Evolutionary conservation across 2,113 vertebrate genomes (phyloP).

Genomic region (Serranochromis macrocephalus): DNA sequence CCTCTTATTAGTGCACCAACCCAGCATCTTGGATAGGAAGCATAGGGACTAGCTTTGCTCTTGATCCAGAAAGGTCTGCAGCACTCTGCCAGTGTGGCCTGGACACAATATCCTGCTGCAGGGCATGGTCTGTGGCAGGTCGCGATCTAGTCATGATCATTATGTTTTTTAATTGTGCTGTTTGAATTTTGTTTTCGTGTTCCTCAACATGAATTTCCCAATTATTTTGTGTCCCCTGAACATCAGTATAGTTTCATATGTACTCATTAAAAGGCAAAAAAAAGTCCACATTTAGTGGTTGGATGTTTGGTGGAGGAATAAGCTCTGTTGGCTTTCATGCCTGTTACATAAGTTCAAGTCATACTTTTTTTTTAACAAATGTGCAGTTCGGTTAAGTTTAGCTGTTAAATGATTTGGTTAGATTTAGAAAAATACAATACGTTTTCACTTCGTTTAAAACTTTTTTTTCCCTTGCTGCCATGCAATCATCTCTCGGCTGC

Average conservation of each 20-base stretch:
- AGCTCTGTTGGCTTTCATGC: neutral
- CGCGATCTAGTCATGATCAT: neutral
- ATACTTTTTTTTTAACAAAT: rapidly evolving
- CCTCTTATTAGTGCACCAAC: neutral
- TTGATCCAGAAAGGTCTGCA: neutral
- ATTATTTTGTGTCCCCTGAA: neutral
- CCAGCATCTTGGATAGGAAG: neutral
- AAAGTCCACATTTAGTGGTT: neutral
- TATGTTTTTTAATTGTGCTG: neutral
- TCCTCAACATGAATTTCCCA: neutral
- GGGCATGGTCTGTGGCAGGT: neutral
- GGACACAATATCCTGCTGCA: neutral
- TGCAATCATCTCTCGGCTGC: neutral
- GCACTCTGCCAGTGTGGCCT: neutral
- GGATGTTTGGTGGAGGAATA: neutral
- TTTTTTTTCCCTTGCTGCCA: neutral
- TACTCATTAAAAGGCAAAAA: neutral
- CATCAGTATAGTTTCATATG: neutral
- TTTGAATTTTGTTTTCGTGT: neutral
- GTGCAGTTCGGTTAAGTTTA: neutral
- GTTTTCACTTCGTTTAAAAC: neutral
- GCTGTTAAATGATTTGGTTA: neutral
- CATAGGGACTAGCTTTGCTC: neutral
- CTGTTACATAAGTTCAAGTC: neutral
- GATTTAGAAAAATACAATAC: neutral